Percentiles rank a stretch among this genome's conserved stretches.
phyloP scores from a whole-genome alignment of 2,797 vertebrate species.

The Echiichthys vipera region DNA sequence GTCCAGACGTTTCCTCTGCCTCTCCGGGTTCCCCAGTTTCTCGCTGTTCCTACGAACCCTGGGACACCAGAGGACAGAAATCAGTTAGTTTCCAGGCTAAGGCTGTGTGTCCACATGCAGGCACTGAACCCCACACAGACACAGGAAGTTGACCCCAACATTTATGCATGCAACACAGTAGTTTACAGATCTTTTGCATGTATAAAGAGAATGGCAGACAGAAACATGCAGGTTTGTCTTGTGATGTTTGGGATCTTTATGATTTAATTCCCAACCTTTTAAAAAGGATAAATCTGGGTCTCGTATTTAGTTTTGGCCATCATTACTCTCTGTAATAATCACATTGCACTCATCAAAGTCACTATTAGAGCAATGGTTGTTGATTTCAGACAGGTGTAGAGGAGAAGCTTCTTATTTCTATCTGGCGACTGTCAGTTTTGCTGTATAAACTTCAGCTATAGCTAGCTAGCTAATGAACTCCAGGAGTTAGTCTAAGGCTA shows the following conservation, averaged over 20 bases:
- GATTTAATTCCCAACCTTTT: background rate
- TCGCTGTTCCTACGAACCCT: slow-evolving; percentile 91
- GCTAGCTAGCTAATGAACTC: background rate
- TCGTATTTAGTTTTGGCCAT: background rate
- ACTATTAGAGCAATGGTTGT: background rate
- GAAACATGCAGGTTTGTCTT: background rate
- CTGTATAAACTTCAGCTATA: background rate
- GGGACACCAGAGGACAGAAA: slow-evolving; percentile 20
- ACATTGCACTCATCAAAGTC: background rate
- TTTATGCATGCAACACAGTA: slow-evolving; percentile 5
- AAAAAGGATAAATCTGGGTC: background rate
- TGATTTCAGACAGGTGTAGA: background rate
- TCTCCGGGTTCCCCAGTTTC: slow-evolving; percentile 81
- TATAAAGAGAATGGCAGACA: background rate
- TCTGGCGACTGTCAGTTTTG: background rate
- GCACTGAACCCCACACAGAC: background rate
- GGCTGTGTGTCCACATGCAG: background rate
- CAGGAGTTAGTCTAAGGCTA: background rate
- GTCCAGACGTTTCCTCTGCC: slow-evolving; percentile 86
- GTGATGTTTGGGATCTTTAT: background rate
- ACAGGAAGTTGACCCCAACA: background rate
- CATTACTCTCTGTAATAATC: background rate
- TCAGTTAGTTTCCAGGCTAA: background rate
- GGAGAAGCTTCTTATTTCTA: background rate
- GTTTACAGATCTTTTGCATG: background rate